Base-by-base conservation (phyloP, 1,140 invertebrate species). In the Dolichoris vasculosae region DNA sequence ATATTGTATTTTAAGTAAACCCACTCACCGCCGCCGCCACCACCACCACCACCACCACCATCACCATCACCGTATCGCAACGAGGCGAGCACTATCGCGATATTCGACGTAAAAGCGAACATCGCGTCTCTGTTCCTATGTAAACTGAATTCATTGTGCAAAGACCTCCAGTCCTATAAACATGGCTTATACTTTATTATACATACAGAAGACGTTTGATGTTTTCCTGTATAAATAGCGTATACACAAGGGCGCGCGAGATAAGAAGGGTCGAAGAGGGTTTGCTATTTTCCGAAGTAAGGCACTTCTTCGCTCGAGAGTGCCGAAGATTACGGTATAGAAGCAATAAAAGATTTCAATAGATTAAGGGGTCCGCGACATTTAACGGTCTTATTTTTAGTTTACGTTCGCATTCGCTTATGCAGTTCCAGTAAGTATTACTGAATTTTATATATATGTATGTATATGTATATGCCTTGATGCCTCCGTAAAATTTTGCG, bases 181-280 rank as follows among this genome's bases (percentile, higher is more conserved):
- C 51, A 38, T 38, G 76, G 32, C 30, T 51, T 77, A 77, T 51
- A 51, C n/a, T 77, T 76, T 76, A 76, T 76, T 76, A 76, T 51
- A 35, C 35, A 76, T 23, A 51, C 75, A 76, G 75, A 32, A 20
- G 30, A n/a, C 46, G 46, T 76, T 76, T 76, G 75, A 76, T 76
- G 75, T 76, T 76, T 51, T 46, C n/a, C 46, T 76, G 9, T n/a
- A 48, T 76, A 76, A 76, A 76, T 76, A 51, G 26, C n/a, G n/a
- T 1, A 17, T 26, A 43, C 38, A 13, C 20, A 26, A n/a, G 69
- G 46, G 48, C 13, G 32, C 35, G 7, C 8, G 23, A 9, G 51
- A 78, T 78, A 78, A 78, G 76, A 59, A 78, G 76, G 76, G 51
- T 59, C 76, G 26, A 40, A 30, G 51, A 78, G 76, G 76, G 51